phyloP scores from a whole-genome alignment of 2,113 vertebrate genomes.

The Malurus elegans region DNA sequence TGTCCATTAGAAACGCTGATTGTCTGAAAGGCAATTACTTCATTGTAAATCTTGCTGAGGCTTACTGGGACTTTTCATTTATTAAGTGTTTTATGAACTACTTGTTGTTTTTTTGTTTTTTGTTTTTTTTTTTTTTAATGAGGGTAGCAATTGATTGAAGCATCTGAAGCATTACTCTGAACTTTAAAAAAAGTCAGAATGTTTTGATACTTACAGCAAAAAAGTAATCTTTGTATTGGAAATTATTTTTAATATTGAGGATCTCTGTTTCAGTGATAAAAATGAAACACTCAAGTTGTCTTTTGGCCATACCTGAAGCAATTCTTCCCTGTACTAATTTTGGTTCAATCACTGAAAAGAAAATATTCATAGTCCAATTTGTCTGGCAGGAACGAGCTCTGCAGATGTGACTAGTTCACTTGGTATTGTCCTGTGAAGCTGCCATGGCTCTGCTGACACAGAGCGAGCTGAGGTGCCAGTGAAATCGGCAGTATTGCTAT shows the following conservation, averaged over 20 bases:
- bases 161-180: not conserved
- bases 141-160: not conserved
- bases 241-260: not conserved
- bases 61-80: not conserved
- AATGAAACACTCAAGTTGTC: not conserved
- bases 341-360: not conserved
- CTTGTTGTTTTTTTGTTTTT: not conserved
- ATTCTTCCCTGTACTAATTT: not conserved
- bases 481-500: not conserved
- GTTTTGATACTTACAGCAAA: not conserved
- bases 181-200: not conserved
- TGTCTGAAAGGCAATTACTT: not conserved
- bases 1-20: not conserved
- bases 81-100: not conserved
- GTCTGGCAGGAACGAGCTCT: not conserved
- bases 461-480: not conserved
- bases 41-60: not conserved
- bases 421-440: not conserved
- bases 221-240: not conserved
- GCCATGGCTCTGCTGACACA: not conserved
- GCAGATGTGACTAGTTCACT: not conserved
- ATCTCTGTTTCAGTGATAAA: not conserved
- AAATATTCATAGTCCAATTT: not conserved
- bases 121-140: not conserved
- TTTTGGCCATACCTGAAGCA: not conserved